Evolutionary conservation across 2,888 invertebrate species (phyloP).

Genomic region (Euproctis similis): DNA sequence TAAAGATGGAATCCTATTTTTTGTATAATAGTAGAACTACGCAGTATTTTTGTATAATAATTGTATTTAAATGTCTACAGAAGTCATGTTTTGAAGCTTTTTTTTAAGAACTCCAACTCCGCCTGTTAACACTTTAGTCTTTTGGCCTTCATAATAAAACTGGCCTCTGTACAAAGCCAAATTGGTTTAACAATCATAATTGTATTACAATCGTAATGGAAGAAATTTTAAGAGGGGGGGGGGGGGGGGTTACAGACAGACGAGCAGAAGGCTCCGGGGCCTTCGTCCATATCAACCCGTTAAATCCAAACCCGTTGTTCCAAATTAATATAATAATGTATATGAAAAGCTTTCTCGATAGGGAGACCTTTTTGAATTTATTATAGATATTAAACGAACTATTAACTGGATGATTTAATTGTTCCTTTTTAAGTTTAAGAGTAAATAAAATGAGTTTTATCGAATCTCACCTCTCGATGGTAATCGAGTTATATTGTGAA

Average conservation of each 20-base stretch:
- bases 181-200: neutral
- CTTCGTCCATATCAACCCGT: slow-evolving; percentile 3
- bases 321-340: slow-evolving; percentile 17
- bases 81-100: no score
- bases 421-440: no score
- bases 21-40: no score
- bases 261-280: slow-evolving; percentile 1
- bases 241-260: slow-evolving; percentile 3
- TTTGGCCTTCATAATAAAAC: no score
- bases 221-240: slow-evolving; percentile 7
- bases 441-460: no score
- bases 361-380: slow-evolving; percentile 15
- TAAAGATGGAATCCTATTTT: no score
- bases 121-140: no score
- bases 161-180: no score
- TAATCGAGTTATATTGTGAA: no score
- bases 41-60: no score
- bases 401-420: slow-evolving; percentile 14
- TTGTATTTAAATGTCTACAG: neutral
- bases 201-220: slow-evolving; percentile 2
- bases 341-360: slow-evolving; percentile 16
- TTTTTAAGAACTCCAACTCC: no score
- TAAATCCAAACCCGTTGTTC: slow-evolving; percentile 1
- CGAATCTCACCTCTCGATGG: no score
- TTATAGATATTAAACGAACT: slow-evolving; percentile 21